Conservation (phyloP, 1,140 invertebrate genomes). For the Lasioglossum baleicum region DNA sequence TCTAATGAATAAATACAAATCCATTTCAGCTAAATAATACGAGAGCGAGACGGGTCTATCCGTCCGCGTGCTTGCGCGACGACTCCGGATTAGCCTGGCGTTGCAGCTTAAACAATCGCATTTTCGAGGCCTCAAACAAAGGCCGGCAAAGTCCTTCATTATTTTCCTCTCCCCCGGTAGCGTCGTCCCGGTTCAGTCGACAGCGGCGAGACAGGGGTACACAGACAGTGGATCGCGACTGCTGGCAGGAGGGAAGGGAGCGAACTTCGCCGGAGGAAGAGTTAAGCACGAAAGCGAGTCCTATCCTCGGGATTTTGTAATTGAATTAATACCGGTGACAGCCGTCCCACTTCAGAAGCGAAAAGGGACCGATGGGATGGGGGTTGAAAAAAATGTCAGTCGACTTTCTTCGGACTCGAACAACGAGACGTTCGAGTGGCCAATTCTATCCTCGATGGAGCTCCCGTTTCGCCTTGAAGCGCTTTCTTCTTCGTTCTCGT, state of each 20-base stretch:
- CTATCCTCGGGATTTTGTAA: not conserved
- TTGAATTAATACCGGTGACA: conserved; percentile 18
- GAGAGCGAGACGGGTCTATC: not conserved
- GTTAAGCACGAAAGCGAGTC: conserved; percentile 5
- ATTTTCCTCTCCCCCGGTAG: not conserved
- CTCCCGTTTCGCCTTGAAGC: not conserved
- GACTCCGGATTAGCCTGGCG: conserved; percentile 36
- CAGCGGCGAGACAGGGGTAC: conserved; percentile 43
- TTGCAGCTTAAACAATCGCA: conserved; percentile 43
- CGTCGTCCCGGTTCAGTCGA: conserved; percentile 28
- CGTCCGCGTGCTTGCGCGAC: not conserved
- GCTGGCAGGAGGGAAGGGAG: not conserved
- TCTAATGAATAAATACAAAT: conserved; percentile 27
- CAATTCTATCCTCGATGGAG: not conserved
- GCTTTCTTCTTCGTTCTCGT: no score
- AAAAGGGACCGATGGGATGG: not conserved
- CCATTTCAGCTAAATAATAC: not conserved
- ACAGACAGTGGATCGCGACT: conserved; percentile 16
- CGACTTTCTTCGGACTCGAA: not conserved
- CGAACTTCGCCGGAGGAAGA: conserved; percentile 8
- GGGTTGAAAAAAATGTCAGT: not conserved
- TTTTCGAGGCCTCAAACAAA: conserved; percentile 50
- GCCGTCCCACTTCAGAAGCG: not conserved
- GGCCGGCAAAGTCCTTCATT: conserved; percentile 22
- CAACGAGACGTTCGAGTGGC: conserved; percentile 6